Evolutionary conservation across 2,797 vertebrate genomes (phyloP).

Genomic region (Amniataba percoides): DNA sequence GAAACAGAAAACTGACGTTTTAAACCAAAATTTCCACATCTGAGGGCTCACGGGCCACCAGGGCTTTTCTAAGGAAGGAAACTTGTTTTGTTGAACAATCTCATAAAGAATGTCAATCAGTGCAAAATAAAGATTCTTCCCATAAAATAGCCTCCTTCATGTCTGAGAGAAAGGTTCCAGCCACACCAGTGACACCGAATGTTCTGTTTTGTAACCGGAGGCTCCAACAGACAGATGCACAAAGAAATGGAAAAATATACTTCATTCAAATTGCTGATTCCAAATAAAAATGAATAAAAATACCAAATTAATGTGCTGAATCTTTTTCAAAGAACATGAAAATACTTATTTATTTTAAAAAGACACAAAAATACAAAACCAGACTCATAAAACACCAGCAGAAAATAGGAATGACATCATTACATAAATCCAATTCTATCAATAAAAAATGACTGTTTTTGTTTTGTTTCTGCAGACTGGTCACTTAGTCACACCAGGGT

Average conservation of each 20-base stretch:
- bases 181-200: slow-evolving; percentile 9
- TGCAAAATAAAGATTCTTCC: slow-evolving; percentile 40
- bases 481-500: neutral
- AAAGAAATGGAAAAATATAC: neutral
- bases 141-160: slow-evolving; percentile 43
- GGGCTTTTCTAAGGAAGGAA: slow-evolving; percentile 46
- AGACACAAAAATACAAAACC: no score
- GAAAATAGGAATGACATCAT: neutral
- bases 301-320: no score
- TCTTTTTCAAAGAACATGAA: neutral
- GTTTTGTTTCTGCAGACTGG: neutral
- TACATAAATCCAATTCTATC: neutral
- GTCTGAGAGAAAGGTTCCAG: slow-evolving; percentile 24
- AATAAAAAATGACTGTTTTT: neutral
- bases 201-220: neutral
- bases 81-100: slow-evolving; percentile 56
- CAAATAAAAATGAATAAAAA: neutral
- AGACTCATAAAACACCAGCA: neutral
- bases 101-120: slow-evolving; percentile 57
- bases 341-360: neutral
- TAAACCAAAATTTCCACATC: slow-evolving; percentile 58
- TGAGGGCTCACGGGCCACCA: slow-evolving; percentile 27
- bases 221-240: neutral
- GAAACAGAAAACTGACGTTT: slow-evolving; percentile 42
- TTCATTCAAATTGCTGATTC: neutral